These are phyloP conservation scores for Loripinus fragilis DNA, from an alignment of 2,888 invertebrate genomes.

Conservation along the genomic window DNA sequence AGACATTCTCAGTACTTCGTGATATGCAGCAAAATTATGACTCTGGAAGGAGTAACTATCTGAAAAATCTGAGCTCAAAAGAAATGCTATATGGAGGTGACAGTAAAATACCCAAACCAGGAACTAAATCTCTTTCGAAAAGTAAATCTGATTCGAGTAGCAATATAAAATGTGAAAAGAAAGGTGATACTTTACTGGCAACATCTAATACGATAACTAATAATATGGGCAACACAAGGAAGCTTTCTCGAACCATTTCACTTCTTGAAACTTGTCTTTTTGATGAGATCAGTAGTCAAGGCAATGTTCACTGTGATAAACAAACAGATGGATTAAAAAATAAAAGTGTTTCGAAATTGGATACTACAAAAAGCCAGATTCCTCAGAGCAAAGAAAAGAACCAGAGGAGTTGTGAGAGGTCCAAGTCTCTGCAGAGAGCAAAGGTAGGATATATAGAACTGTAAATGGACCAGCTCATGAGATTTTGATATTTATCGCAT, in stretches of 20 bases:
- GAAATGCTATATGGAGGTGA: neutral
- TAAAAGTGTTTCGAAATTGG: neutral
- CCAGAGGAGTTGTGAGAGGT: neutral
- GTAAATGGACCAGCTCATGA: too few species aligned
- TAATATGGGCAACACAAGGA: neutral
- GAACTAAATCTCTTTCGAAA: neutral
- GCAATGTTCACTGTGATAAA: neutral
- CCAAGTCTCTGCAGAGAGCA: neutral
- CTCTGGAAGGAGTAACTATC: too few species aligned
- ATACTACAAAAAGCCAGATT: neutral
- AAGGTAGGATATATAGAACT: conserved; percentile 14
- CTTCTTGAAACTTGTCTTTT: neutral
- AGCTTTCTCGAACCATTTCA: conserved; percentile 3
- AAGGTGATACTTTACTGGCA: too few species aligned
- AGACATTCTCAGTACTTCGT: neutral
- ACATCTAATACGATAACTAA: too few species aligned
- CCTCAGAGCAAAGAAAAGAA: neutral
- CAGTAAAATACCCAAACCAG: conserved; percentile 6
- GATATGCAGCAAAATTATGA: neutral
- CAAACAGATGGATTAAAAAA: neutral
- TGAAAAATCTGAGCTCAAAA: neutral
- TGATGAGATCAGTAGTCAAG: neutral
- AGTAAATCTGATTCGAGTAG: neutral
- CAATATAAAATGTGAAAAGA: neutral
- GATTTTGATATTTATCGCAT: too few species aligned